A percentile compares a stretch with the other conserved stretches of the same genome.
Evolutionary conservation across 2,797 vertebrate genomes (phyloP).

Genomic region (Spinus olivaceus): DNA sequence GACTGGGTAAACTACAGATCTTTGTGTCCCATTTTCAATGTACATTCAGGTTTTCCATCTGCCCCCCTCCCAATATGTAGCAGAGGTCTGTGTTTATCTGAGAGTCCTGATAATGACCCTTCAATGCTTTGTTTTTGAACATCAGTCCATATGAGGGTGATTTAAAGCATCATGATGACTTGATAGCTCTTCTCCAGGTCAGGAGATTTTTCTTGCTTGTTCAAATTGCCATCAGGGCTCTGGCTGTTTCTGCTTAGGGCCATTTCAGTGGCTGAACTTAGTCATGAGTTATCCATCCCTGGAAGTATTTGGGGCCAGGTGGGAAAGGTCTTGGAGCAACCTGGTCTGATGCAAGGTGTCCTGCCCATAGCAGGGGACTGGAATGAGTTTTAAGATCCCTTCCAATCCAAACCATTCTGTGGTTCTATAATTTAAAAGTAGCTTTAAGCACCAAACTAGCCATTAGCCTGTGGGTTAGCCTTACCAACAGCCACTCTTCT

Average conservation of each 20-base stretch:
- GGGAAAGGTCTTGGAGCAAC: neutral
- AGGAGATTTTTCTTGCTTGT: neutral
- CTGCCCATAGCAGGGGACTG: neutral
- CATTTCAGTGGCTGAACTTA: neutral
- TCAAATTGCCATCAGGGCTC: neutral
- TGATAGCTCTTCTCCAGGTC: neutral
- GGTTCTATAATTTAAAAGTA: neutral
- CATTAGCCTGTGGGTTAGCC: neutral
- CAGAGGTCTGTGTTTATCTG: neutral
- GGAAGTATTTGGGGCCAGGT: neutral
- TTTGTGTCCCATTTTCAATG: neutral
- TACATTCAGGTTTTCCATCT: slow-evolving; percentile 20
- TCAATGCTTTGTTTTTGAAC: neutral
- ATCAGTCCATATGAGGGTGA: neutral
- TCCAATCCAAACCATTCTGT: neutral
- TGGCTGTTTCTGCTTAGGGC: neutral
- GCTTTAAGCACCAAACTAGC: neutral
- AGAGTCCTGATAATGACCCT: neutral
- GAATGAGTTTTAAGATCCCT: neutral
- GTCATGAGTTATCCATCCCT: neutral
- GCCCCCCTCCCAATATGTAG: neutral
- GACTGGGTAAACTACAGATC: neutral
- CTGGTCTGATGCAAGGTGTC: neutral
- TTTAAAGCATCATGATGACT: neutral
- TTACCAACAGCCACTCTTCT: neutral